Percentiles rank a stretch among this genome's conserved stretches.
Conservation (phyloP, 2,113 vertebrate species). For the Cranoglanis bouderius region DNA sequence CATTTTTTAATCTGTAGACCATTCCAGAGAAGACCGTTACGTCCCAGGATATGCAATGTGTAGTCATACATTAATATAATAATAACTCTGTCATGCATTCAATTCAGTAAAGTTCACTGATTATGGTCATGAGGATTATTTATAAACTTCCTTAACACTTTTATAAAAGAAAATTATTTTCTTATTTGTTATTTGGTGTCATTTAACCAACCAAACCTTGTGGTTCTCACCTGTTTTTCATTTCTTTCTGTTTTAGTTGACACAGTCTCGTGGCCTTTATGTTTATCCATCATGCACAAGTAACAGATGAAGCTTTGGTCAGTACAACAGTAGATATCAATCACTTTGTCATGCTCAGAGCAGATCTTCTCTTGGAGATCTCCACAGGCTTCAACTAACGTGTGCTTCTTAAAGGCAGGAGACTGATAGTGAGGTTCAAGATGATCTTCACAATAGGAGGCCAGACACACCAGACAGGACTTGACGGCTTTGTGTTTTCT, state of each 20-base stretch:
- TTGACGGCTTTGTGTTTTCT: not conserved
- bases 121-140: too few species aligned
- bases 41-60: too few species aligned
- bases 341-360: not conserved
- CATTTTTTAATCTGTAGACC: too few species aligned
- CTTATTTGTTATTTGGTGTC: too few species aligned
- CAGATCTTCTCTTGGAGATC: slow-evolving; percentile 1
- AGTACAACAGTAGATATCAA: not conserved
- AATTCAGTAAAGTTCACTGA: too few species aligned
- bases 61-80: too few species aligned
- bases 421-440: not conserved
- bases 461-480: not conserved
- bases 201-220: too few species aligned
- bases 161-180: too few species aligned
- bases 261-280: not conserved
- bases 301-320: slow-evolving; percentile 1
- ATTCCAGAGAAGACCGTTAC: too few species aligned
- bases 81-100: too few species aligned
- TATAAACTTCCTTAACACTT: too few species aligned
- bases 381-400: not conserved
- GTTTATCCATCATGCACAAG: not conserved
- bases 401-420: slow-evolving; percentile 2
- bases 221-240: not conserved
- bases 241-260: not conserved
- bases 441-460: not conserved